A percentile compares a stretch with the other conserved stretches of the same genome.
These are phyloP conservation scores for Eunapius fragilis DNA, from an alignment of 37 sponge, comb jelly and placozoan genomes.

Conservation along the genomic window DNA sequence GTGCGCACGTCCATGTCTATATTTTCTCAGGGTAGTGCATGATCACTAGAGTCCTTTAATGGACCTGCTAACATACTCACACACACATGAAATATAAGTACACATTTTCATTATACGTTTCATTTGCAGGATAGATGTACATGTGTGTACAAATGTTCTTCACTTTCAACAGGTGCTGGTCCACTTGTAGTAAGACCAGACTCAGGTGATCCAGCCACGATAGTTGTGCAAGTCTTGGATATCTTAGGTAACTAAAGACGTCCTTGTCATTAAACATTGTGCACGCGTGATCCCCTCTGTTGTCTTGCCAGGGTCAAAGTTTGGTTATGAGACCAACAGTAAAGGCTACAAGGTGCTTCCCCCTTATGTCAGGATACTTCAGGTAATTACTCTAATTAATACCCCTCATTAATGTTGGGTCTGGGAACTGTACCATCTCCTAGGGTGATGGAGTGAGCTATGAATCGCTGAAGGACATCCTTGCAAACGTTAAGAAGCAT, in stretches of 20 bases:
- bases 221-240: constrained; percentile 83
- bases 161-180: constrained; percentile 43
- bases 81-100: too few relatives aligned
- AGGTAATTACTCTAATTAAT: constrained; percentile 40
- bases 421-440: background rate
- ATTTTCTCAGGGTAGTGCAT: too few relatives aligned
- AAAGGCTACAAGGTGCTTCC: constrained; percentile 93
- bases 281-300: background rate
- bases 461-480: constrained; percentile 64
- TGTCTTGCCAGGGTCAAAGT: constrained; percentile 57
- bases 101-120: too few relatives aligned
- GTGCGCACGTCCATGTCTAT: too few relatives aligned
- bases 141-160: too few relatives aligned
- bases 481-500: constrained; percentile 69
- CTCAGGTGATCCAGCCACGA: constrained; percentile 91
- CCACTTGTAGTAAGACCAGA: constrained; percentile 95
- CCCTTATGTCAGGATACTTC: constrained; percentile 81
- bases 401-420: background rate
- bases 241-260: constrained; percentile 63
- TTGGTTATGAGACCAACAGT: constrained; percentile 76
- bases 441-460: constrained; percentile 92
- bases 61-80: too few relatives aligned
- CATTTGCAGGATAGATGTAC: too few relatives aligned
- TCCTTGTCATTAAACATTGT: background rate
- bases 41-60: too few relatives aligned